These are phyloP conservation scores for Episyrphus balteatus DNA, from an alignment of 1,140 invertebrate genomes.

Conservation along the genomic window DNA sequence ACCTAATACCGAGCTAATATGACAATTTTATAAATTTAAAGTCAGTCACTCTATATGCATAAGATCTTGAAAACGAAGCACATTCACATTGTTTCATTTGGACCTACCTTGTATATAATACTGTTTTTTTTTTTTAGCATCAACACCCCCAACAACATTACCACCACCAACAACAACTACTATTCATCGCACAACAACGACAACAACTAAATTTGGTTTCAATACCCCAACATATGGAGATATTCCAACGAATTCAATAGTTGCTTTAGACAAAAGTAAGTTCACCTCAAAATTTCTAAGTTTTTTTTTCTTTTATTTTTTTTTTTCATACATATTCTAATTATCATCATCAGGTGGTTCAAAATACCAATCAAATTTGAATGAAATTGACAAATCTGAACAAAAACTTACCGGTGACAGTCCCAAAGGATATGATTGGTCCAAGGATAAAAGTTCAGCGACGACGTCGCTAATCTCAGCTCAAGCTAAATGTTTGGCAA, in stretches of 20 bases:
- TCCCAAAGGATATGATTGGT: slow-evolving; percentile 31
- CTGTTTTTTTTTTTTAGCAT: slow-evolving; percentile 19
- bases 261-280: slow-evolving; percentile 34
- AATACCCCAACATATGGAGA: slow-evolving; percentile 21
- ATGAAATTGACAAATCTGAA: slow-evolving; percentile 59
- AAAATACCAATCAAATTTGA: slow-evolving; percentile 56
- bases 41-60: too few relatives aligned
- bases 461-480: not conserved
- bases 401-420: slow-evolving; percentile 46
- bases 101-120: too few relatives aligned
- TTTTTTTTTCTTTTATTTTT: not conserved
- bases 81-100: too few relatives aligned
- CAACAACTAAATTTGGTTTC: slow-evolving; percentile 10
- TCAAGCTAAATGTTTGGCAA: too few relatives aligned
- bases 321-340: not conserved
- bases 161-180: slow-evolving; percentile 34
- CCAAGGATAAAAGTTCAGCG: slow-evolving; percentile 21
- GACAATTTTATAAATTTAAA: too few relatives aligned
- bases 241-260: slow-evolving; percentile 27
- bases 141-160: slow-evolving; percentile 32
- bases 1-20: too few relatives aligned
- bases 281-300: slow-evolving; percentile 1
- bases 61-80: too few relatives aligned
- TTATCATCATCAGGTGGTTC: slow-evolving; percentile 39
- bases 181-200: slow-evolving; percentile 19